Conservation (phyloP, 2,113 vertebrate species). For the Hirundichthys speculiger region DNA sequence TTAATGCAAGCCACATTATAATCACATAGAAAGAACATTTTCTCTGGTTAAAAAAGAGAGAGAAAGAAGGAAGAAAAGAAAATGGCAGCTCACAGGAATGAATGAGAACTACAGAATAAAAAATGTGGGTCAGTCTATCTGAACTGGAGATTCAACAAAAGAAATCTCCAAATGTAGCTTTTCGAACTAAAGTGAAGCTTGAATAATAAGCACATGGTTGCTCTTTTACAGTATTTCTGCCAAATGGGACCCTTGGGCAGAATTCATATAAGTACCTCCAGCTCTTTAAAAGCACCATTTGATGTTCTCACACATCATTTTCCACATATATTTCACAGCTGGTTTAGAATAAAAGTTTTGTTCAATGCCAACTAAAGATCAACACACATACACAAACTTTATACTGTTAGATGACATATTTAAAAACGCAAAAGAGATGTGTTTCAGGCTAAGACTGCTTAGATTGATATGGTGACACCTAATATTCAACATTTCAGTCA, state of each 20-base stretch:
- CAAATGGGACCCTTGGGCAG: slow-evolving; percentile 9
- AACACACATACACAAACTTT: neutral
- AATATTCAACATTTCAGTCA: too few relatives aligned
- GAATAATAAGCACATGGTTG: slow-evolving; percentile 15
- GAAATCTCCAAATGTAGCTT: too few relatives aligned
- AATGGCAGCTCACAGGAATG: neutral
- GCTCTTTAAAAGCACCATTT: slow-evolving; percentile 30
- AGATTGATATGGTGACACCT: too few relatives aligned
- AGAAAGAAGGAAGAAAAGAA: too few relatives aligned
- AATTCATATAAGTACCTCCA: slow-evolving; percentile 2
- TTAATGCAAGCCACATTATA: slow-evolving; percentile 10
- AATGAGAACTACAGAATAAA: neutral
- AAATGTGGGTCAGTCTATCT: slow-evolving; percentile 13
- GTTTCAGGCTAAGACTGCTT: too few relatives aligned
- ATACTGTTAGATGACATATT: too few relatives aligned
- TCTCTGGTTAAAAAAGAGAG: too few relatives aligned
- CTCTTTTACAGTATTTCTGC: slow-evolving; percentile 19
- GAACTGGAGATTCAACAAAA: slow-evolving; percentile 7
- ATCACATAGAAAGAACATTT: slow-evolving; percentile 5
- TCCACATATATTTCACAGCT: slow-evolving; percentile 7
- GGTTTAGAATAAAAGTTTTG: neutral
- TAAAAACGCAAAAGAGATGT: too few relatives aligned
- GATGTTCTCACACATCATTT: slow-evolving; percentile 19
- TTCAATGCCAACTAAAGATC: neutral
- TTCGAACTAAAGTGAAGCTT: neutral